phyloP scores from a whole-genome alignment of 1,140 invertebrate species.

The Chionoecetes opilio region DNA sequence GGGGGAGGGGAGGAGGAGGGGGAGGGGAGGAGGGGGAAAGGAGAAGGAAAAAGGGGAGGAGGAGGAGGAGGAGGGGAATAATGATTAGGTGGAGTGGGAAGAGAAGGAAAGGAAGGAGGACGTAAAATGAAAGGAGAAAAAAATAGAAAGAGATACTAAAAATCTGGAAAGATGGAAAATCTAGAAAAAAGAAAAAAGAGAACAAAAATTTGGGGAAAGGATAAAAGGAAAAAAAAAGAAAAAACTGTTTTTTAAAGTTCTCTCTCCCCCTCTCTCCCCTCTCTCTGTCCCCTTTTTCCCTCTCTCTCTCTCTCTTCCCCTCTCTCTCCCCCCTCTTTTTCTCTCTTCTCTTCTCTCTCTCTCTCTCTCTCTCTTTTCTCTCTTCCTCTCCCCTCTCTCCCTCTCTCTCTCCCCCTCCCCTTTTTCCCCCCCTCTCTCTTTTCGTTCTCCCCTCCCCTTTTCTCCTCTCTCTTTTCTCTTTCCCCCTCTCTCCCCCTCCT shows the following conservation, averaged over 20 bases:
- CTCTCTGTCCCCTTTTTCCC: neutral
- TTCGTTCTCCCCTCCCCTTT: neutral
- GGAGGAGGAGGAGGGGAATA: neutral
- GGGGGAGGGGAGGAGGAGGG: neutral
- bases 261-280: neutral
- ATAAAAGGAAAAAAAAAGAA: neutral
- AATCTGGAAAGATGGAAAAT: too few species aligned
- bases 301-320: neutral
- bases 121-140: too few species aligned
- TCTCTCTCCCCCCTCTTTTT: constrained; percentile 24
- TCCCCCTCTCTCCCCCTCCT: neutral
- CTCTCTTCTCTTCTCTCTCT: too few species aligned
- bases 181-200: too few species aligned
- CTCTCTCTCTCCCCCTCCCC: too few species aligned
- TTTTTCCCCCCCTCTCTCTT: too few species aligned
- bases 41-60: neutral
- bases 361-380: constrained; percentile 12
- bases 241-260: too few species aligned
- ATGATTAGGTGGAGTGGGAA: too few species aligned
- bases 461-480: neutral
- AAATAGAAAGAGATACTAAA: too few species aligned
- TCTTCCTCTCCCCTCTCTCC: too few species aligned
- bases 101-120: too few species aligned
- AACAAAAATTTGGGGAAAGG: too few species aligned
- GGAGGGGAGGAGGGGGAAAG: neutral